Conservation (phyloP, 1,140 invertebrate genomes). For the Copidosoma floridanum region DNA sequence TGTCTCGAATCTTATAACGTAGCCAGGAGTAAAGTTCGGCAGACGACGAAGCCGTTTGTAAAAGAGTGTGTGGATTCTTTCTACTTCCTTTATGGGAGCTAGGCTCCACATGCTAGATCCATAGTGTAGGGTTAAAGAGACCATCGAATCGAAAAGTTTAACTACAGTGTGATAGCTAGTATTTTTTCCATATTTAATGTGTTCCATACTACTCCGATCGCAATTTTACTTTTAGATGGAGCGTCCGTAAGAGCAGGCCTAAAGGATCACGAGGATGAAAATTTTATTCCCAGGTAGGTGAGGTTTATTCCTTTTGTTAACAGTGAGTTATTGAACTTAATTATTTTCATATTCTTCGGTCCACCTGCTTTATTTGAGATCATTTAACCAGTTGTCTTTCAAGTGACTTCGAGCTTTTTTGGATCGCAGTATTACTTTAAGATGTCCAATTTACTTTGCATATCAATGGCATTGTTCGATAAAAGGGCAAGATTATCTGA, state of each 20-base stretch:
- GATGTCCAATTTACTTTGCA: conserved; percentile 21
- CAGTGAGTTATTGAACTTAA: conserved; percentile 3
- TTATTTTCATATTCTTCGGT: neutral
- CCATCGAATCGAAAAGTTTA: neutral
- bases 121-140: neutral
- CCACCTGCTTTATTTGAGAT: conserved; percentile 6
- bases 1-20: neutral
- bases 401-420: conserved; percentile 22
- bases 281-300: conserved; percentile 21
- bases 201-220: neutral
- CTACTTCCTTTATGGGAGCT: neutral
- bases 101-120: neutral
- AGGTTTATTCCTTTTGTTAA: conserved; percentile 13
- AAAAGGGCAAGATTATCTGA: conserved; percentile 25
- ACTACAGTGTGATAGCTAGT: neutral
- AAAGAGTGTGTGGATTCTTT: neutral
- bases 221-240: neutral
- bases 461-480: neutral
- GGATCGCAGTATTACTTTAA: conserved; percentile 13
- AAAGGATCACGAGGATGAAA: conserved; percentile 10
- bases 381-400: conserved; percentile 21
- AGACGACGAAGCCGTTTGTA: neutral
- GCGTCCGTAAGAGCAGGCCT: neutral
- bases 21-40: neutral
- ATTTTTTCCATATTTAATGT: neutral